These are phyloP conservation scores for Drosophila parthenogenetica DNA, from an alignment of 2,888 invertebrate genomes.

Conservation along the genomic window DNA sequence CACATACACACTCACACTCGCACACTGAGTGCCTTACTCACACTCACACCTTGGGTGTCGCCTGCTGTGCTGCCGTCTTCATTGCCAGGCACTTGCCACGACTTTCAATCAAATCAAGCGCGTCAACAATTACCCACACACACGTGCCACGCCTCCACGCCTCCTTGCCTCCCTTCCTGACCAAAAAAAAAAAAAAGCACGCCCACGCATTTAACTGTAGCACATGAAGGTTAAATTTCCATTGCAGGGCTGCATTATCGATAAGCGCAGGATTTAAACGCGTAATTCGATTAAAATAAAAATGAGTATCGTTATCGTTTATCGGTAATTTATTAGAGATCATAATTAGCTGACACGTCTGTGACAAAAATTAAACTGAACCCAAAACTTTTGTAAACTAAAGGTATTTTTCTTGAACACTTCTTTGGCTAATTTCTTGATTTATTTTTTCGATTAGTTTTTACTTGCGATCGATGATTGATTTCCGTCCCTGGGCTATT, in stretches of 20 bases:
- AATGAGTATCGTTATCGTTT: not conserved
- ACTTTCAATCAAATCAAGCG: slow-evolving; percentile 77
- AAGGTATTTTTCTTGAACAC: too few relatives aligned
- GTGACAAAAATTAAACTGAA: too few relatives aligned
- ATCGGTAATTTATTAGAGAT: slow-evolving; percentile 10
- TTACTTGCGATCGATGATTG: not conserved
- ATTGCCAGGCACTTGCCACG: slow-evolving; percentile 63
- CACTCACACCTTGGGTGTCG: slow-evolving; percentile 1
- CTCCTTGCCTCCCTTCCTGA: not conserved
- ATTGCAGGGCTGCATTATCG: slow-evolving; percentile 52
- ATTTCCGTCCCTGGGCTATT: slow-evolving; percentile 8
- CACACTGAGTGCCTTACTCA: not conserved
- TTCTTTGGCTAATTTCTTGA: too few relatives aligned
- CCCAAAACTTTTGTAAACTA: too few relatives aligned
- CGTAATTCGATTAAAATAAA: slow-evolving; percentile 28
- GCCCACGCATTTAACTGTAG: slow-evolving; percentile 57
- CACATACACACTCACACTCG: not conserved
- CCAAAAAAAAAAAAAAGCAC: not conserved
- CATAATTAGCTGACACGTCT: slow-evolving; percentile 4
- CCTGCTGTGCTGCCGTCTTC: slow-evolving; percentile 29
- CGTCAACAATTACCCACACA: slow-evolving; percentile 75
- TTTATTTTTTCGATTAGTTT: not conserved
- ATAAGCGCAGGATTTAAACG: not conserved
- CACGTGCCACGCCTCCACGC: slow-evolving; percentile 1
- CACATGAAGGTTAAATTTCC: slow-evolving; percentile 66